These are phyloP conservation scores for Hypselothyrea guttata DNA, from an alignment of 2,888 invertebrate genomes.

Conservation along the genomic window DNA sequence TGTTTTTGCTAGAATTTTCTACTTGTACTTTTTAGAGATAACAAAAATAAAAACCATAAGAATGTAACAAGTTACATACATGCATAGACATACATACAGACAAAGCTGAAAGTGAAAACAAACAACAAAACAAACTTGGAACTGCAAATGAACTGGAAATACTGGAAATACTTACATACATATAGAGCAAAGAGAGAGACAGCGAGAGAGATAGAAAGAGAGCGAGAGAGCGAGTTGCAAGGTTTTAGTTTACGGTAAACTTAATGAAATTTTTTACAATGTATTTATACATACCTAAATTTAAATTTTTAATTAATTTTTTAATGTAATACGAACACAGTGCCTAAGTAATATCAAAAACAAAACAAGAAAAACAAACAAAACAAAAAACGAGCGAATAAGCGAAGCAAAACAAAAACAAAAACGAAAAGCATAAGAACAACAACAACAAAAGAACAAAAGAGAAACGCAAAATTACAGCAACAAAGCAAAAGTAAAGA, in stretches of 20 bases:
- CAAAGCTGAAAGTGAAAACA: slow-evolving; percentile 21
- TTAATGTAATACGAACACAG: slow-evolving; percentile 82
- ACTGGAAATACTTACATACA: slow-evolving; percentile 42
- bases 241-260: slow-evolving; percentile 76
- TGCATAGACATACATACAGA: slow-evolving; percentile 53
- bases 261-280: slow-evolving; percentile 77
- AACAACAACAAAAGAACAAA: no score
- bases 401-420: slow-evolving; percentile 46
- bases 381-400: slow-evolving; percentile 68
- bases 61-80: slow-evolving; percentile 43
- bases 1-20: slow-evolving; percentile 60
- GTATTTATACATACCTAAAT: slow-evolving; percentile 79
- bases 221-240: slow-evolving; percentile 52
- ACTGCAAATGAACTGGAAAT: slow-evolving; percentile 13
- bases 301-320: slow-evolving; percentile 80
- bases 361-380: slow-evolving; percentile 55
- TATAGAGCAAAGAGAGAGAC: slow-evolving; percentile 16
- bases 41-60: slow-evolving; percentile 22
- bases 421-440: not conserved
- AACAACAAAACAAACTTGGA: no score
- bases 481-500: slow-evolving; percentile 21
- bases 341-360: slow-evolving; percentile 82
- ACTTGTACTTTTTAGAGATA: slow-evolving; percentile 64
- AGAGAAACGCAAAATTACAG: slow-evolving; percentile 47
- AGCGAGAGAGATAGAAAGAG: slow-evolving; percentile 3